These are phyloP conservation scores for Columbina picui DNA, from an alignment of 2,113 vertebrate species.

Conservation along the genomic window DNA sequence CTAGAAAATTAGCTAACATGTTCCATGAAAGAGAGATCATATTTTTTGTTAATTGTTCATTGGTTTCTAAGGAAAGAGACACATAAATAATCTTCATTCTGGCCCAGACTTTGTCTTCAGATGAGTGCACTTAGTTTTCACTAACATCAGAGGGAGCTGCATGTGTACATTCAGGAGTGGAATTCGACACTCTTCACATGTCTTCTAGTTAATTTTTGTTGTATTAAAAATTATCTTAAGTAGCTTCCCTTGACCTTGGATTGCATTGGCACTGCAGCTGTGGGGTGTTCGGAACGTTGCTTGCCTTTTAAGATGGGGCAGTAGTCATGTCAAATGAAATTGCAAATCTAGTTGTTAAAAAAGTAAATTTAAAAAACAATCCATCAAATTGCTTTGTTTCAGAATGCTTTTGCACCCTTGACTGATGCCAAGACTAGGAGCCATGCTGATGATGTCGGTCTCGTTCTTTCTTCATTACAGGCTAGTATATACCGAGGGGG, in stretches of 20 bases:
- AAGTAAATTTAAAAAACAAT: constrained; percentile 82
- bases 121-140: neutral
- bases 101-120: neutral
- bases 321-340: constrained; percentile 58
- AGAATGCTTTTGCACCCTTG: constrained; percentile 97
- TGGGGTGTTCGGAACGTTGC: constrained; percentile 49
- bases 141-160: constrained; percentile 35
- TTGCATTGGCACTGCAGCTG: neutral
- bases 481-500: constrained; percentile 99
- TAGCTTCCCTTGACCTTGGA: neutral
- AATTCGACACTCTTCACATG: neutral
- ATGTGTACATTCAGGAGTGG: neutral
- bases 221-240: neutral
- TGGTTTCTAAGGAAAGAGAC: neutral
- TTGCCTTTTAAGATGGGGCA: constrained; percentile 55
- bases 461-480: constrained; percentile 99
- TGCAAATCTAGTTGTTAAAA: constrained; percentile 77
- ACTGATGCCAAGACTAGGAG: constrained; percentile 98
- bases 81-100: neutral
- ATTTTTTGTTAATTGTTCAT: neutral
- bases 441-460: constrained; percentile 96
- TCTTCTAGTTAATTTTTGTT: neutral
- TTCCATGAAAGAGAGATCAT: neutral
- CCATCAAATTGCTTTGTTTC: constrained; percentile 91
- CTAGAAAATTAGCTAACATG: neutral